phyloP scores from a whole-genome alignment of 2,113 vertebrate species.

The Danio rerio region DNA sequence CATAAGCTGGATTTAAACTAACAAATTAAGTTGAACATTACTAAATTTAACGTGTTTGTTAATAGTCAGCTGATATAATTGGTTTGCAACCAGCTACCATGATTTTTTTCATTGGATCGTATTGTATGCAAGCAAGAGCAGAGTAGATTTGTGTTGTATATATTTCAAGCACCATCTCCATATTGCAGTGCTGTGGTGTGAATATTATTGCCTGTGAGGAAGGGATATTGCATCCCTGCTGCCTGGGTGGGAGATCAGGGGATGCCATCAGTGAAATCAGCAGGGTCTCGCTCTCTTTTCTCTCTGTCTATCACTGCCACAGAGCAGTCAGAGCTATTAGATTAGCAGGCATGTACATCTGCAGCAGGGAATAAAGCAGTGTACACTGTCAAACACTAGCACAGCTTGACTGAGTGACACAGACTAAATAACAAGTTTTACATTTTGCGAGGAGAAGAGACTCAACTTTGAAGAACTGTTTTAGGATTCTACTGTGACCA shows the following conservation, averaged over 20 bases:
- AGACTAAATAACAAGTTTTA: conserved; percentile 22
- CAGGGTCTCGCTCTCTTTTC: conserved; percentile 34
- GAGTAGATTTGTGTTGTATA: conserved; percentile 11
- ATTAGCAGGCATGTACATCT: conserved; percentile 41
- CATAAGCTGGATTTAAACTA: too few species aligned
- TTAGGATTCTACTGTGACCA: background rate
- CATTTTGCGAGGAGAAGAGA: background rate
- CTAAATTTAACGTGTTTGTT: too few species aligned
- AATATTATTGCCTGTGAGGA: conserved; percentile 49
- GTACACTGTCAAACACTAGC: conserved; percentile 36
- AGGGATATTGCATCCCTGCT: conserved; percentile 44
- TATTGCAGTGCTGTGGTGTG: conserved; percentile 47
- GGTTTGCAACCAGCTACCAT: too few species aligned
- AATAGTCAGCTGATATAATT: too few species aligned
- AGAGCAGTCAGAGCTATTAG: conserved; percentile 22
- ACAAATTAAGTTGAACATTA: too few species aligned
- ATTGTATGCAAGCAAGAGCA: conserved; percentile 10
- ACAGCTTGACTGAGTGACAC: conserved; percentile 18
- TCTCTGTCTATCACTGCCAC: conserved; percentile 18
- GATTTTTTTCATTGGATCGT: too few species aligned
- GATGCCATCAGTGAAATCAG: conserved; percentile 54
- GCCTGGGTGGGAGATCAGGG: conserved; percentile 42
- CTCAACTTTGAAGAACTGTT: conserved; percentile 18
- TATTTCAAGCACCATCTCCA: conserved; percentile 53
- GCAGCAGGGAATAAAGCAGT: conserved; percentile 36